Conservation (phyloP, 2,797 vertebrate genomes). For the Gastrophryne carolinensis region DNA sequence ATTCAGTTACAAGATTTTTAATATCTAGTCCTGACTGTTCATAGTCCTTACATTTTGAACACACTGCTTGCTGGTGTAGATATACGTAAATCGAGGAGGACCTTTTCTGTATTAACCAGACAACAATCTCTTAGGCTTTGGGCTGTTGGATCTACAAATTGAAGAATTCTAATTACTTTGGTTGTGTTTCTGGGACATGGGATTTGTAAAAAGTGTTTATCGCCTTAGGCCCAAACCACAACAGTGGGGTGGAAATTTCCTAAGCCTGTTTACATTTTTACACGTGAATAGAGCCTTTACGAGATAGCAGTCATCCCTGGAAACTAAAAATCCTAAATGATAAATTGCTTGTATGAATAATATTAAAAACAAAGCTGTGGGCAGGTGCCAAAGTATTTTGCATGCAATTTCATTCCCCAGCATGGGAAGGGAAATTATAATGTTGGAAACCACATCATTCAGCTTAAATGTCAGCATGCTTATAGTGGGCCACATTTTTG, state of each 20-base stretch:
- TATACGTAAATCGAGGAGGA: no score
- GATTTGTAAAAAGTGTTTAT: no score
- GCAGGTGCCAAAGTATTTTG: conserved; percentile 48
- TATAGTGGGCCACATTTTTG: conserved; percentile 9
- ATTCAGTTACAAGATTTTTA: no score
- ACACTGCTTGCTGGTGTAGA: no score
- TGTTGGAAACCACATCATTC: conserved; percentile 29
- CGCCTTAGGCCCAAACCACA: background rate
- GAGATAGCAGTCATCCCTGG: conserved; percentile 29
- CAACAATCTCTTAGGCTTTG: no score
- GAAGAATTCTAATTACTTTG: no score
- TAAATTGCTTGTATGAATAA: conserved; percentile 6
- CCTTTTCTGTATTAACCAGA: no score
- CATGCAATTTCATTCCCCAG: conserved; percentile 38
- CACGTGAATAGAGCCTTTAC: conserved; percentile 19
- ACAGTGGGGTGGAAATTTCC: background rate
- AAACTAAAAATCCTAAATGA: conserved; percentile 39
- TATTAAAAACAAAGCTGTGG: conserved; percentile 33
- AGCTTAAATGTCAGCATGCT: conserved; percentile 3
- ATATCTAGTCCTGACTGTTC: no score
- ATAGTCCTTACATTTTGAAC: no score
- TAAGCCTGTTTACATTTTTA: background rate
- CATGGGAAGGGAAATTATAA: conserved; percentile 41
- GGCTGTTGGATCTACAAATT: no score
- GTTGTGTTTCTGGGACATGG: no score